A percentile compares a stretch with the other conserved stretches of the same genome.
phyloP scores from a whole-genome alignment of 2,113 vertebrate species.

The Gallinago undulata region DNA sequence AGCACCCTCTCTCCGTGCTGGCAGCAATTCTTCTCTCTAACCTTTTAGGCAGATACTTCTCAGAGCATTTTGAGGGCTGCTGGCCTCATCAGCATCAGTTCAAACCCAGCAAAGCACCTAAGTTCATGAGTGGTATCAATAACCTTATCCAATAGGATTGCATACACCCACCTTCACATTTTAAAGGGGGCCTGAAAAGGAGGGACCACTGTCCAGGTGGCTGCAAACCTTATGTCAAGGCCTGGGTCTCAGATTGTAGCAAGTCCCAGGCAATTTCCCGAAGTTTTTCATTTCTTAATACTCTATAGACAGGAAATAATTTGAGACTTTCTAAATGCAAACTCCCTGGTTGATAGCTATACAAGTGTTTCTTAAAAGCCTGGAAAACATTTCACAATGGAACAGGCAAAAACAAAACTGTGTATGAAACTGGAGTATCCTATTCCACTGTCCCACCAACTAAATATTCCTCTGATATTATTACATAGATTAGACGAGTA shows the following conservation, averaged over 20 bases:
- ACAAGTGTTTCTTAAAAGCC: background rate
- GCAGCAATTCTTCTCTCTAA: background rate
- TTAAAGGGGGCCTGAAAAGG: background rate
- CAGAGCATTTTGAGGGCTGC: background rate
- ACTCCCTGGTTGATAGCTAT: background rate
- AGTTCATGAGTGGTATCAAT: background rate
- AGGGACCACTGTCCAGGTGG: background rate
- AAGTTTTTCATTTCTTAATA: background rate
- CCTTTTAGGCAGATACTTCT: slow-evolving; percentile 6
- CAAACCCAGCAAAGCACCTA: background rate
- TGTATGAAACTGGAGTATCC: background rate
- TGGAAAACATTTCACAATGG: background rate
- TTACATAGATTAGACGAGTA: background rate
- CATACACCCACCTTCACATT: background rate
- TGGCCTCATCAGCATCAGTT: background rate
- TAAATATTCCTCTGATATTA: background rate
- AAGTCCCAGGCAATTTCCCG: background rate
- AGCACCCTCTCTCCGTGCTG: background rate
- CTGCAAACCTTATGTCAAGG: background rate
- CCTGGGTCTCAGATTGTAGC: background rate
- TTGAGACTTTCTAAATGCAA: background rate
- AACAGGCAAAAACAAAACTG: background rate
- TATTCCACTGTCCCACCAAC: background rate
- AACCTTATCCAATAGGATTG: background rate
- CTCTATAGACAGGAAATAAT: background rate